Conservation (phyloP, 1,140 invertebrate genomes). For the Maconellicoccus hirsutus region DNA sequence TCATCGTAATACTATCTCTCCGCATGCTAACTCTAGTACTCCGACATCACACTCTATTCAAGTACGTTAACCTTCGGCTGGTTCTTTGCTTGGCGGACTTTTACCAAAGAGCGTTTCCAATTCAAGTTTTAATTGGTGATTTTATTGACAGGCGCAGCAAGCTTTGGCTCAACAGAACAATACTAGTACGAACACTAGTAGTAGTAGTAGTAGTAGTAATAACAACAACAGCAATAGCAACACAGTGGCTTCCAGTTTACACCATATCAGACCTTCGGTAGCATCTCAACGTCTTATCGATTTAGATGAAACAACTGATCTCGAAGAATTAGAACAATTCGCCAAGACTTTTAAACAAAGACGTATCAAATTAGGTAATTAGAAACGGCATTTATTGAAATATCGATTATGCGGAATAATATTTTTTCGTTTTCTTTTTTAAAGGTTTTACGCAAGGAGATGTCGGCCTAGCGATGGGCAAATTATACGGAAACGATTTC, state of each 20-base stretch:
- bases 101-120: background rate
- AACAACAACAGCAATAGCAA: slow-evolving; percentile 35
- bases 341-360: slow-evolving; percentile 94
- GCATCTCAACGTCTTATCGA: slow-evolving; percentile 49
- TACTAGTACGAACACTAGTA: slow-evolving; percentile 35
- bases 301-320: slow-evolving; percentile 83
- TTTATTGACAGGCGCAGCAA: slow-evolving; percentile 40
- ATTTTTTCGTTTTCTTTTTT: no score
- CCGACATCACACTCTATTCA: background rate
- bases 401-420: no score
- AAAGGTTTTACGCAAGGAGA: slow-evolving; percentile 97
- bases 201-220: slow-evolving; percentile 45
- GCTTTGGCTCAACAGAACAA: slow-evolving; percentile 57
- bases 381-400: no score
- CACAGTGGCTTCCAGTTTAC: slow-evolving; percentile 38
- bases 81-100: no score
- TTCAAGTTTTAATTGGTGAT: background rate
- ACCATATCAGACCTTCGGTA: slow-evolving; percentile 37
- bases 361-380: slow-evolving; percentile 75
- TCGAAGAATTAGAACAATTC: slow-evolving; percentile 92
- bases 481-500: slow-evolving; percentile 96
- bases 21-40: slow-evolving; percentile 7
- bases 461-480: slow-evolving; percentile 95
- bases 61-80: background rate
- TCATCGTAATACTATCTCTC: slow-evolving; percentile 1